Conservation (phyloP, 2,113 vertebrate genomes). For the Uria aalge region DNA sequence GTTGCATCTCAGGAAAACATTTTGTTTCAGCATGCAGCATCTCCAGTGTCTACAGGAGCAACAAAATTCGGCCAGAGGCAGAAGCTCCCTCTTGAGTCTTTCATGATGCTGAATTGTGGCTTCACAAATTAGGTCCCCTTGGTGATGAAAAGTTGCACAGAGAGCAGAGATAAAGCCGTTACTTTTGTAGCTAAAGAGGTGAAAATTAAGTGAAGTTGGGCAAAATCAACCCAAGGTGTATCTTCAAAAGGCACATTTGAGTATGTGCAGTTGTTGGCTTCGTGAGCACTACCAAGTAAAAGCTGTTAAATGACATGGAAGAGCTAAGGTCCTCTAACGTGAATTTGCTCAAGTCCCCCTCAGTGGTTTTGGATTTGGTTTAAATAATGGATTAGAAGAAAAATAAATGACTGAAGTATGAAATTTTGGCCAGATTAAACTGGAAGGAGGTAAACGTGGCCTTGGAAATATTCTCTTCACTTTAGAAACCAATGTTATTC, state of each 20-base stretch:
- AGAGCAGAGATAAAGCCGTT: neutral
- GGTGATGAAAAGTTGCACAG: fast-evolving
- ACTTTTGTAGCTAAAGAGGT: neutral
- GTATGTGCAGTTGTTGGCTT: neutral
- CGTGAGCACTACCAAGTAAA: neutral
- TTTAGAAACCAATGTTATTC: neutral
- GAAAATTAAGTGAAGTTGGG: neutral
- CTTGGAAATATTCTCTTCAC: neutral
- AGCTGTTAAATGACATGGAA: neutral
- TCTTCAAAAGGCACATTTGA: neutral
- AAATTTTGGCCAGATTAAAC: neutral
- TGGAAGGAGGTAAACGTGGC: neutral
- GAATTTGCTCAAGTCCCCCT: neutral
- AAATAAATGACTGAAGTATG: neutral
- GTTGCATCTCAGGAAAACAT: neutral
- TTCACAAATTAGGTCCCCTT: neutral
- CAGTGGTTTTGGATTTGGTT: neutral
- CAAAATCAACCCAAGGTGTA: neutral
- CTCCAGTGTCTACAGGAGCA: neutral
- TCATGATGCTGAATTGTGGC: neutral
- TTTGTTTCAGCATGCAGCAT: fast-evolving
- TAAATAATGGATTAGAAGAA: neutral
- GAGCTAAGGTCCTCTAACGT: neutral
- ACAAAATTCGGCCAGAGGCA: fast-evolving
- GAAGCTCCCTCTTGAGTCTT: neutral